These are phyloP conservation scores for Buteo buteo DNA, from an alignment of 2,113 vertebrate species.

Conservation along the genomic window DNA sequence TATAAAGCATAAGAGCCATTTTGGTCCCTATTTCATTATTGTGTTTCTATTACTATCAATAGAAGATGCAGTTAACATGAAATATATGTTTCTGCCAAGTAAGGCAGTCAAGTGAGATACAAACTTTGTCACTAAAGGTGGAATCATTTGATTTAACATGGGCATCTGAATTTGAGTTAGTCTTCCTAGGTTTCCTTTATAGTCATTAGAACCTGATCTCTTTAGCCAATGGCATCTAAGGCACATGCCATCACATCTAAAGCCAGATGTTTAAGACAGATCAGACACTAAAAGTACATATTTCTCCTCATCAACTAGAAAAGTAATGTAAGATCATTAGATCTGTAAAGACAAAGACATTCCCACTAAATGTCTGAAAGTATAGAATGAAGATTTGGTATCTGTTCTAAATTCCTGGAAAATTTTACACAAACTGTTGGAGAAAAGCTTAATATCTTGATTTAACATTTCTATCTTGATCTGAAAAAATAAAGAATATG, in stretches of 20 bases:
- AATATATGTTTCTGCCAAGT: not conserved
- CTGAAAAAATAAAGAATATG: not conserved
- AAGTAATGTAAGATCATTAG: not conserved
- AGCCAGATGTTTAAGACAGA: not conserved
- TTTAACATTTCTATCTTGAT: not conserved
- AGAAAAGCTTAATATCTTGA: not conserved
- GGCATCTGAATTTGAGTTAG: not conserved
- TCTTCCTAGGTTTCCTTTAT: not conserved
- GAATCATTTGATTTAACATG: not conserved
- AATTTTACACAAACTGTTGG: not conserved
- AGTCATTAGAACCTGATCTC: not conserved
- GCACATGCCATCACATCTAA: not conserved
- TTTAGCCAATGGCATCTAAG: not conserved
- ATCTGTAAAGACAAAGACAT: not conserved
- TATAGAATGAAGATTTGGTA: not conserved
- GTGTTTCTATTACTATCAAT: not conserved
- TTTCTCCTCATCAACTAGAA: not conserved
- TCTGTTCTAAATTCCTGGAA: not conserved
- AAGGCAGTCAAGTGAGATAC: not conserved
- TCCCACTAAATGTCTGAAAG: not conserved
- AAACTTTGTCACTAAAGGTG: not conserved
- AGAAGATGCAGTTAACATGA: not conserved
- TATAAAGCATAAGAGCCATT: not conserved
- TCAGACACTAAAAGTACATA: not conserved
- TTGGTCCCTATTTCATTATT: not conserved